Evolutionary conservation across 2,113 vertebrate genomes (phyloP), one percentile per base, ranked within the genome.

Genomic region (Alethe diademata): DNA sequence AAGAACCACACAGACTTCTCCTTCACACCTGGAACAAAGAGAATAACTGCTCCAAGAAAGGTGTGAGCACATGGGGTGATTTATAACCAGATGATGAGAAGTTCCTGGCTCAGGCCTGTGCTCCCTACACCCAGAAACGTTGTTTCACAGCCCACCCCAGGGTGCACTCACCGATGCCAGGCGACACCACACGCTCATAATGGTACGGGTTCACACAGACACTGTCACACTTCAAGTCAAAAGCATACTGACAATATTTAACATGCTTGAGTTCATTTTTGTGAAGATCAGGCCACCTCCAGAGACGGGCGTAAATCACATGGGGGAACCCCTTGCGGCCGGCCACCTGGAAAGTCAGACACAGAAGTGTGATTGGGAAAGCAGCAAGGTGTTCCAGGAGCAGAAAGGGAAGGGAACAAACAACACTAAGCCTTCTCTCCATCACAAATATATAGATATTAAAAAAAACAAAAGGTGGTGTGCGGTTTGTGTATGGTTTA

Each of bases 261-360:
- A 99, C 99, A 25, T 99, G 99, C 93, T 99, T 99, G 95, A 99
- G 98, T 93, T 99, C 99, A 50, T 99, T 99, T 98, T 99, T 99
- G 62, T 99, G 99, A 92, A 99, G 98, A 94, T 99, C 99, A 3
- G 99, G 99, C 99, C 99, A 99, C 71, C 99, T 98, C 99, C 99
- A 99, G 35, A 99, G 98, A 24, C 99, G 98, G 13, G 99, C 99
- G 43, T 99, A 99, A 92, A 99, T 99, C 43, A 99, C 99, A 62
- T 99, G 99, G 62, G 99, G 99, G 96, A 99, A 99, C 7, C 99
- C 99, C 97, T 99, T 99, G 90, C 99, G 99, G 33, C 99, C 99
- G 14, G 99, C 99, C 95, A 99, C 99, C 99, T 99, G 8, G 57
- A 71, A 96, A 83, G 36, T n/a, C 4, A 76, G 72, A 56, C 64